Percentiles rank a stretch among this genome's conserved stretches.
Conservation (phyloP, 1,140 invertebrate genomes). For the Glomeris maerens region DNA sequence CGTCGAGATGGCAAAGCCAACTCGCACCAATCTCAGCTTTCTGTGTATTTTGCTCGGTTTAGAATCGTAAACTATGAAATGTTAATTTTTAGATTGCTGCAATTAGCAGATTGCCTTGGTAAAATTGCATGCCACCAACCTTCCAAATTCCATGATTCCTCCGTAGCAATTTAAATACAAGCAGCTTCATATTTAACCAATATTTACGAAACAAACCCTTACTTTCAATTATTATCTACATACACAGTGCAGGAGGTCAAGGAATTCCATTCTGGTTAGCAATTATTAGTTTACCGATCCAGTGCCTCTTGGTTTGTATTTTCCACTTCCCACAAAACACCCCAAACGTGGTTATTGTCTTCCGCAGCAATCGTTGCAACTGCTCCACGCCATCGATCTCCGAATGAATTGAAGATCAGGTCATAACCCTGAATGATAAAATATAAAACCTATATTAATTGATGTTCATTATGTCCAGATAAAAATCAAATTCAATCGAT, state of each 20-base stretch:
- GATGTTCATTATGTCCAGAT: constrained; percentile 1
- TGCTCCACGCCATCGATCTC: constrained; percentile 54
- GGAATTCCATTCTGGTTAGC: not conserved
- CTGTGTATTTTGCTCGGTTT: not conserved
- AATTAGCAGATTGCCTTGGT: too few species aligned
- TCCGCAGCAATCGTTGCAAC: constrained; percentile 57
- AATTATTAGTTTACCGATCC: constrained; percentile 40
- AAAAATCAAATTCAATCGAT: not conserved
- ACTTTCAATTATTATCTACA: not conserved
- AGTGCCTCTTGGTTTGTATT: constrained; percentile 43
- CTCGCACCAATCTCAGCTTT: not conserved
- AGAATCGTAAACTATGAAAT: too few species aligned
- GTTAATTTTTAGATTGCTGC: too few species aligned
- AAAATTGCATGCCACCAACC: too few species aligned
- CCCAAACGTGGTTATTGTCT: constrained; percentile 46
- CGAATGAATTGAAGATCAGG: constrained; percentile 51
- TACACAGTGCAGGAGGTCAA: not conserved
- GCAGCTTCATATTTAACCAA: not conserved
- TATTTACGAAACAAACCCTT: not conserved
- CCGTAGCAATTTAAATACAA: too few species aligned
- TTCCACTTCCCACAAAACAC: constrained; percentile 60
- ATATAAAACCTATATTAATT: not conserved
- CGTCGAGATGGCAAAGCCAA: not conserved
- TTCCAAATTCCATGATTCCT: too few species aligned
- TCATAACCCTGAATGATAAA: constrained; percentile 43